Evolutionary conservation across 2,113 vertebrate genomes (phyloP).

Genomic region (Eurypyga helias): DNA sequence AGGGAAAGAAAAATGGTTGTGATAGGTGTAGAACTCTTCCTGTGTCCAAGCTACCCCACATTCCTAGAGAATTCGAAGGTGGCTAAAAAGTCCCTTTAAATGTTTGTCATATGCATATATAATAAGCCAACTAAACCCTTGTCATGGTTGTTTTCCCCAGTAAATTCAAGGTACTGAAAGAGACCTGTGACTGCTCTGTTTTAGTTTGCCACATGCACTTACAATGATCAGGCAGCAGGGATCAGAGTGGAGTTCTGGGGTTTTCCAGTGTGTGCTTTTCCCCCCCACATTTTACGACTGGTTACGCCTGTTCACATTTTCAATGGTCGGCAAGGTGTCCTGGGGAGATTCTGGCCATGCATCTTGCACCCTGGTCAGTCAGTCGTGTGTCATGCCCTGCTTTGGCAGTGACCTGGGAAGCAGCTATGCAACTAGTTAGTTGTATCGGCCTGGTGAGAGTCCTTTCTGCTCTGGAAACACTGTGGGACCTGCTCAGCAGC

Average conservation of each 20-base stretch:
- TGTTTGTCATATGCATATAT: not conserved
- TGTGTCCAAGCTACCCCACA: not conserved
- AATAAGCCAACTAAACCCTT: not conserved
- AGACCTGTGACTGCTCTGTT: not conserved
- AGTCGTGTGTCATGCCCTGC: not conserved
- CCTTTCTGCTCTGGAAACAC: not conserved
- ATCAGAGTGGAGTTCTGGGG: not conserved
- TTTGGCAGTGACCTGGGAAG: not conserved
- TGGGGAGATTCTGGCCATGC: not conserved
- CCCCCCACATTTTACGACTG: not conserved
- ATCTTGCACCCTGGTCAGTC: not conserved
- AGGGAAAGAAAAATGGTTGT: not conserved
- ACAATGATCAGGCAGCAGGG: not conserved
- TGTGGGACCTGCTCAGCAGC: not conserved
- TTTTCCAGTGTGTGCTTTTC: not conserved
- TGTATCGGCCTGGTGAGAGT: no score
- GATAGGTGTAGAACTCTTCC: not conserved
- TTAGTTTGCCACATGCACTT: not conserved
- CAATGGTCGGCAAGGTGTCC: not conserved
- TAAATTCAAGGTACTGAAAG: not conserved
- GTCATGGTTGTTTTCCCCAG: not conserved
- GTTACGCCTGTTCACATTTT: not conserved
- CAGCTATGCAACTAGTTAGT: not conserved
- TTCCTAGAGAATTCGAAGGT: not conserved
- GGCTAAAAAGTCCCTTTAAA: not conserved